Evolutionary conservation across 2,113 vertebrate genomes (phyloP).

Genomic region (Jacana jacana): DNA sequence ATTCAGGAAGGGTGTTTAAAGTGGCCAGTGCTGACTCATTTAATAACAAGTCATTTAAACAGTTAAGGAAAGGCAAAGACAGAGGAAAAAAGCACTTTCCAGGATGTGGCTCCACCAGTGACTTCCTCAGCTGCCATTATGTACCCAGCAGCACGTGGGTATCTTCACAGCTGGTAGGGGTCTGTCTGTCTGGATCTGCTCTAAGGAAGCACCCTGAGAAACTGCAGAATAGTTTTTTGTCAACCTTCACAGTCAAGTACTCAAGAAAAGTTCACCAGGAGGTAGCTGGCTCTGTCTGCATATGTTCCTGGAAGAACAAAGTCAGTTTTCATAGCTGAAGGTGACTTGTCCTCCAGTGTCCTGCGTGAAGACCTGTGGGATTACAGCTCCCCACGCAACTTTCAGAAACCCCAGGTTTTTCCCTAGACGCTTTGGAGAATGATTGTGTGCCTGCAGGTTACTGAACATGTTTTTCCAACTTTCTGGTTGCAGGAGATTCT

Average conservation of each 20-base stretch:
- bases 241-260: not conserved
- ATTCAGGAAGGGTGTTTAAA: conserved; percentile 38
- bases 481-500: not conserved
- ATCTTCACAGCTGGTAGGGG: not conserved
- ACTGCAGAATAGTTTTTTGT: not conserved
- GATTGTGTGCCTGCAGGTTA: not conserved
- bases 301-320: not conserved
- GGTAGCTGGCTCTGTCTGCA: not conserved
- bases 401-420: not conserved
- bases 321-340: not conserved
- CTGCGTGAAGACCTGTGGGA: not conserved
- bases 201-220: not conserved
- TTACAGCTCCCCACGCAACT: not conserved
- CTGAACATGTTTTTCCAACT: not conserved
- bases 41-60: conserved; percentile 20
- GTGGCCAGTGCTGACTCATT: conserved; percentile 35
- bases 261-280: not conserved
- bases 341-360: not conserved
- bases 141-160: not conserved
- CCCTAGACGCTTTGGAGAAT: not conserved
- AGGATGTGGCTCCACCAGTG: conserved; percentile 23
- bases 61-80: not conserved
- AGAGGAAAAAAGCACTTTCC: not conserved
- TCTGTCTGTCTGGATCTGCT: not conserved
- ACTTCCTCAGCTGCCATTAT: not conserved